These are phyloP conservation scores for Xanthorhoe spadicearia DNA, from an alignment of 2,888 invertebrate genomes.

Conservation along the genomic window DNA sequence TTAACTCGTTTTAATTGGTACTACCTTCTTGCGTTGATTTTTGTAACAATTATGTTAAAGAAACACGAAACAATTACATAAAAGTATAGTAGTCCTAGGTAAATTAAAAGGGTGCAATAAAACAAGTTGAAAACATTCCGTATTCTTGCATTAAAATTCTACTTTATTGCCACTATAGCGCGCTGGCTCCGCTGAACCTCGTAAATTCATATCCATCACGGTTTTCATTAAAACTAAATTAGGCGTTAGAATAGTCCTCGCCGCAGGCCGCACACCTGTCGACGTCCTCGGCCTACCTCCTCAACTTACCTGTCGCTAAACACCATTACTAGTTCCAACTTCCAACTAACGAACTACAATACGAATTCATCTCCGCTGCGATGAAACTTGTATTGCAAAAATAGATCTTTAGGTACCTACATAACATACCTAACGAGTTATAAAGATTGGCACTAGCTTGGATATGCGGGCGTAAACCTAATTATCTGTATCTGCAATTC, in stretches of 20 bases:
- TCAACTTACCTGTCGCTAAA: slow-evolving; percentile 9
- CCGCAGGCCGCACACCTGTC: slow-evolving; percentile 20
- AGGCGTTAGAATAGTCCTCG: slow-evolving; percentile 25
- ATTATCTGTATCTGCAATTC: too few relatives aligned
- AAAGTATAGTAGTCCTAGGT: background rate
- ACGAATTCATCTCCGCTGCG: too few relatives aligned
- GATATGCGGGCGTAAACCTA: too few relatives aligned
- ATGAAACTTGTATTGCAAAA: too few relatives aligned
- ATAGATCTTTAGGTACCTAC: too few relatives aligned
- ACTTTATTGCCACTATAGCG: slow-evolving; percentile 19
- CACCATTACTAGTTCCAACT: background rate
- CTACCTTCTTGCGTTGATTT: background rate
- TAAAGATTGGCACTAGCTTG: too few relatives aligned
- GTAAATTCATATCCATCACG: slow-evolving; percentile 24
- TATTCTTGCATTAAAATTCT: slow-evolving; percentile 14
- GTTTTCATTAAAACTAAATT: slow-evolving; percentile 33
- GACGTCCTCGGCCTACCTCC: background rate
- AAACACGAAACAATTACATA: background rate
- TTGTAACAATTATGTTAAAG: background rate
- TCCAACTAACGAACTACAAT: background rate
- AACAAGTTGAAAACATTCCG: background rate
- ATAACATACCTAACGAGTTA: too few relatives aligned
- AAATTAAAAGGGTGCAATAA: background rate
- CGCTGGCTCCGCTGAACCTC: background rate
- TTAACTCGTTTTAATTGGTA: background rate